Evolutionary conservation across 2,797 vertebrate species (phyloP).

Genomic region (Alca torda): DNA sequence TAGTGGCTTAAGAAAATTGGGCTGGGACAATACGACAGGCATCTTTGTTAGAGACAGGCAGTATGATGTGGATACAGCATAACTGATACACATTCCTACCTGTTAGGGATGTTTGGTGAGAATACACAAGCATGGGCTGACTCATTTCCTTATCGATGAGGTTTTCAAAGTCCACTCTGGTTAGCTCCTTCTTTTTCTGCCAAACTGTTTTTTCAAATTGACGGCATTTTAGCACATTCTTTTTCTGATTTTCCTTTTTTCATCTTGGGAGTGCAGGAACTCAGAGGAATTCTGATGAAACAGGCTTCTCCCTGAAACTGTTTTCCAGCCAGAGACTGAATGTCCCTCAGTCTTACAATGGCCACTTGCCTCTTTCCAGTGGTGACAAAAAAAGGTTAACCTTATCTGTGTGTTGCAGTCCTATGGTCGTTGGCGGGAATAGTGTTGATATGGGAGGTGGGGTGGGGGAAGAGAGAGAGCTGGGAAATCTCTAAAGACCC

Average conservation of each 20-base stretch:
- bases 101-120: not conserved
- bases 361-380: not conserved
- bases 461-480: not conserved
- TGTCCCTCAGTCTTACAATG: not conserved
- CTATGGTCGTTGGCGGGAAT: not conserved
- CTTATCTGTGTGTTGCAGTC: not conserved
- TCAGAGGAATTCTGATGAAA: not conserved
- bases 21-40: accelerated
- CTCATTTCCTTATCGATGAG: not conserved
- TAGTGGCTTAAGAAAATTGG: not conserved
- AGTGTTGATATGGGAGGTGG: not conserved
- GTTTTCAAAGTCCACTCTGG: not conserved
- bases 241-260: not conserved
- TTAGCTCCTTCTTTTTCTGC: not conserved
- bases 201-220: not conserved
- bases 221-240: not conserved
- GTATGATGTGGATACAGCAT: not conserved
- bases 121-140: not conserved
- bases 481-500: not conserved
- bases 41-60: not conserved
- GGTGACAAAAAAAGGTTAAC: not conserved
- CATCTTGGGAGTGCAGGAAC: not conserved
- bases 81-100: not conserved
- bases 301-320: not conserved
- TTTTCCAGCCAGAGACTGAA: not conserved